Evolutionary conservation across 2,888 invertebrate species (phyloP).

Genomic region (Tetheella fluctuosa): DNA sequence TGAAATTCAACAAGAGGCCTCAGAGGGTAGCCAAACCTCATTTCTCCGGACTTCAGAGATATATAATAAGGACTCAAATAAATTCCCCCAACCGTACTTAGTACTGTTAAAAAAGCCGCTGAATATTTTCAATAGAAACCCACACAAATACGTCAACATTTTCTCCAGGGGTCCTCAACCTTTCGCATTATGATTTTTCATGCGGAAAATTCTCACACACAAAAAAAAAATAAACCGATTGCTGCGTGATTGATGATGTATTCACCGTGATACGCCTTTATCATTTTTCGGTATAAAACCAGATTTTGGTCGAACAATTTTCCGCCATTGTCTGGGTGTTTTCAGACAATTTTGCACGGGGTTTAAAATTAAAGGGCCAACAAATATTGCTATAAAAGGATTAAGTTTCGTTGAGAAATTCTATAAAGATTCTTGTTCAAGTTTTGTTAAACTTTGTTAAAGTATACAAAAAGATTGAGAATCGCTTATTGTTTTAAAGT

Average conservation of each 20-base stretch:
- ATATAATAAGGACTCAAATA: not conserved
- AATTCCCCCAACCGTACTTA: not conserved
- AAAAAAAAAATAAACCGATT: conserved; percentile 28
- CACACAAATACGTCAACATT: not conserved
- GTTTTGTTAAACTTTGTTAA: not conserved
- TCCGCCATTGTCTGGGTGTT: conserved; percentile 32
- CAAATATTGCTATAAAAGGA: conserved; percentile 13
- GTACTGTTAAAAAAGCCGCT: conserved; percentile 1
- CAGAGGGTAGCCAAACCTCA: not conserved
- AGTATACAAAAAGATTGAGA: not conserved
- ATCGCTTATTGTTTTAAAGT: not conserved
- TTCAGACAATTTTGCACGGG: conserved; percentile 29
- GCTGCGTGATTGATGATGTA: conserved; percentile 36
- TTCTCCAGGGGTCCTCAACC: conserved; percentile 1
- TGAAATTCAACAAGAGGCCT: not conserved
- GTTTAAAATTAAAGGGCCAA: conserved; percentile 18
- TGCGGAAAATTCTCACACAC: conserved; percentile 14
- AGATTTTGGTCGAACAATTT: conserved; percentile 30
- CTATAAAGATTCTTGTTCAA: not conserved
- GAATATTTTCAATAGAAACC: not conserved
- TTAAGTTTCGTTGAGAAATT: not conserved
- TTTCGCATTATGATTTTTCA: conserved; percentile 11
- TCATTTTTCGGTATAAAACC: conserved; percentile 26
- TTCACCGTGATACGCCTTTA: conserved; percentile 32
- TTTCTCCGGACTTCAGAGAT: not conserved